phyloP scores from a whole-genome alignment of 1,140 invertebrate species.

The Calephelis nemesis region DNA sequence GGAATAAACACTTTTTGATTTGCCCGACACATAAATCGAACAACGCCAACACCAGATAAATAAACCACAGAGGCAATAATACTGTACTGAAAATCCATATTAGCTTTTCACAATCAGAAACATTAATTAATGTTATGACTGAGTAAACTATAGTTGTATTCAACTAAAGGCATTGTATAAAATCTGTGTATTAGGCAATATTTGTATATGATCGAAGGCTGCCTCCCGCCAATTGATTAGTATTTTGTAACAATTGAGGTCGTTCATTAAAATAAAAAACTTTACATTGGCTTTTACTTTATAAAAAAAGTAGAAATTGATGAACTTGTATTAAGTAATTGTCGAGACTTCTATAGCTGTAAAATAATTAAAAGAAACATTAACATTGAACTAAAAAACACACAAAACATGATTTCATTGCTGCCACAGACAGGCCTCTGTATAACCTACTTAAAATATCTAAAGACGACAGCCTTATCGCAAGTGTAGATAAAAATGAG shows the following conservation, averaged over 20 bases:
- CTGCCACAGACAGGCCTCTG: constrained; percentile 34
- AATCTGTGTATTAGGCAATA: constrained; percentile 4
- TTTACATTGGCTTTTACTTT: too few relatives aligned
- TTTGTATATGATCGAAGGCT: constrained; percentile 32
- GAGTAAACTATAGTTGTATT: not conserved
- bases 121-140: not conserved
- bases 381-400: constrained; percentile 58
- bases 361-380: constrained; percentile 12
- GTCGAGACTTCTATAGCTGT: too few relatives aligned
- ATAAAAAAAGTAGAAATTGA: too few relatives aligned
- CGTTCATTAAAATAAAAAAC: constrained; percentile 27
- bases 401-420: constrained; percentile 59
- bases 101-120: too few relatives aligned
- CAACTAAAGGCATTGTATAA: not conserved
- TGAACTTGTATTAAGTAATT: too few relatives aligned
- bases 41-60: too few relatives aligned
- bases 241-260: constrained; percentile 36
- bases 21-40: too few relatives aligned
- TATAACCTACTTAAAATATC: constrained; percentile 62
- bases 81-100: too few relatives aligned
- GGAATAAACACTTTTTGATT: too few relatives aligned
- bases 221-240: constrained; percentile 38
- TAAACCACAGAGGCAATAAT: too few relatives aligned
- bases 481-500: constrained; percentile 51
- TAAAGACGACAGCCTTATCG: constrained; percentile 42